Evolutionary conservation across 2,797 vertebrate genomes (phyloP), one percentile per base, ranked within the genome.

Genomic region (Aeoliscus strigatus): DNA sequence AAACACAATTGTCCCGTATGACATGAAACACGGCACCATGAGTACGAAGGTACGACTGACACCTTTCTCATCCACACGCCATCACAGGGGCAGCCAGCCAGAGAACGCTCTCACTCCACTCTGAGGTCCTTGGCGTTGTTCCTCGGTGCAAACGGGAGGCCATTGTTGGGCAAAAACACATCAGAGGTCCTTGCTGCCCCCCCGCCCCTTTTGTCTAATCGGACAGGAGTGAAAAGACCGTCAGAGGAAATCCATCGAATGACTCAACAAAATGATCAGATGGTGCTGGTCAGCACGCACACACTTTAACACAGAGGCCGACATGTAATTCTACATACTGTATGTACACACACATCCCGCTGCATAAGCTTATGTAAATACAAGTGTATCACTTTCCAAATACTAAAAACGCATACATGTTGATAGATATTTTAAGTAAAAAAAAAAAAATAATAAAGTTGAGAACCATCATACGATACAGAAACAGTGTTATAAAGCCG

Each of bases 291-390:
- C 18, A 21, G 18, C 18, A 66, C 42, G 48, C 42, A 49, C 32
- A 40, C 14, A 31, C 27, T 38, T 2, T 5, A 30, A 73, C 58
- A 54, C 51, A 66, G 56, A 78, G 66, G 69, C 47, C 39, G 53
- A 32, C 54, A 56, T 64, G 46, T 27, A 39, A 57, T 33, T 69
- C 77, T 62, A 70, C 67, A 82, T 60, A 73, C 31, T 70, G 76
- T 71, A 80, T 51, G 18, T 21, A 21, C 18, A 21, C 18, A 21
- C 18, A 21, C 18, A 21, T 82, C 50, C 75, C 42, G 73, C 75
- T 86, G 65, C 69, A 83, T 86, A 87, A 86, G 84, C 81, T 83
- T 75, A 67, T 90, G 87, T 88, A 87, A 88, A 88, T 88, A 87
- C 73, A 83, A 79, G 79, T 85, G 79, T 87, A 86, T 85, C 73